These are phyloP conservation scores for Tupaia chinensis DNA, from an alignment of 2,113 vertebrate genomes.

Conservation along the genomic window DNA sequence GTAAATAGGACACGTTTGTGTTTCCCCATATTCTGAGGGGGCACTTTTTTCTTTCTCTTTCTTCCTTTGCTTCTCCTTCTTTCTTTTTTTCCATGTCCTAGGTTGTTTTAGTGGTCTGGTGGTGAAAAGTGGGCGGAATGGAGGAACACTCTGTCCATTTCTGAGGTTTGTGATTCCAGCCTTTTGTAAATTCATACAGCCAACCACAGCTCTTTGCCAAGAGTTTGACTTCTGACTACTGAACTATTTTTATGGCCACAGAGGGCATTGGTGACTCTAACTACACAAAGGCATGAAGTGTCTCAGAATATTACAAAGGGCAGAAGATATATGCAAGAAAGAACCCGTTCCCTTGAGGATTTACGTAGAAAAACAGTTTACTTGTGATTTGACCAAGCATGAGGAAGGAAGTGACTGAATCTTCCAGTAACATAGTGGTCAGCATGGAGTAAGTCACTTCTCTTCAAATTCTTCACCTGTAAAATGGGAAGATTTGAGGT, in stretches of 20 bases:
- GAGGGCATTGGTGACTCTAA: conserved; percentile 82
- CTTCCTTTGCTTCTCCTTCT: conserved; percentile 48
- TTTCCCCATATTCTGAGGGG: conserved; percentile 36
- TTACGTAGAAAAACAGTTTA: conserved; percentile 77
- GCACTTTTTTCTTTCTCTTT: conserved; percentile 46
- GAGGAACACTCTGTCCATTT: conserved; percentile 39
- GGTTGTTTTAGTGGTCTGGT: background rate
- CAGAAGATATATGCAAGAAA: conserved; percentile 38
- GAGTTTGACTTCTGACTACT: conserved; percentile 79
- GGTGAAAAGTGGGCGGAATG: background rate
- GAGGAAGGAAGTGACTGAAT: background rate
- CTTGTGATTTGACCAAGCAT: background rate
- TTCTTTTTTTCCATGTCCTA: background rate
- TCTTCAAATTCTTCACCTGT: conserved; percentile 18
- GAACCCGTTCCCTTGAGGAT: conserved; percentile 66
- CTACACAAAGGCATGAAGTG: conserved; percentile 75
- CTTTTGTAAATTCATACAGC: conserved; percentile 72
- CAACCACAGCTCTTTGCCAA: conserved; percentile 68
- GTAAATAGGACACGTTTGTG: conserved; percentile 67
- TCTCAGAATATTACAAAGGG: background rate
- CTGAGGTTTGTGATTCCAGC: conserved; percentile 7
- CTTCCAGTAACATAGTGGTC: background rate
- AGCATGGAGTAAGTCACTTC: background rate
- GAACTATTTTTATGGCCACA: conserved; percentile 82
- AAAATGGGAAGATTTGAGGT: conserved; percentile 23